A percentile compares a stretch with the other conserved stretches of the same genome.
These are phyloP conservation scores for Himalopsyche tibetana DNA, from an alignment of 2,888 invertebrate genomes.

Conservation along the genomic window DNA sequence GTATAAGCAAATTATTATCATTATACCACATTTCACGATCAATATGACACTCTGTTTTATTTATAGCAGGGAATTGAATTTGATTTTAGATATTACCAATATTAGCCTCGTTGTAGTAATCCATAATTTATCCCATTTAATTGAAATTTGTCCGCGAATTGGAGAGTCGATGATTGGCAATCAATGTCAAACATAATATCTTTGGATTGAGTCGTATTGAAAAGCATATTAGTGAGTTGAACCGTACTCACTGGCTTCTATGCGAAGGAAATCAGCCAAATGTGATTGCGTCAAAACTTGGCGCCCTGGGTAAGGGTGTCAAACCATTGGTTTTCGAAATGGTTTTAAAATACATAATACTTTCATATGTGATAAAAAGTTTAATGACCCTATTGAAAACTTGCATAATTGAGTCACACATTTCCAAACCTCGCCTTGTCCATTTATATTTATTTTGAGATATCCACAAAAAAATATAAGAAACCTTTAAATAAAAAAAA, in stretches of 20 bases:
- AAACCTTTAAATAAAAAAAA: no score
- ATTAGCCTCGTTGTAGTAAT: background rate
- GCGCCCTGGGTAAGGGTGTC: background rate
- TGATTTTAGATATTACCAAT: background rate
- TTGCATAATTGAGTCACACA: no score
- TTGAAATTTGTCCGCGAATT: slow-evolving; percentile 11
- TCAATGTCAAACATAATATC: slow-evolving; percentile 44
- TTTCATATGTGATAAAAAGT: background rate
- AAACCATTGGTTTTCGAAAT: background rate
- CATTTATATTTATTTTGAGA: no score
- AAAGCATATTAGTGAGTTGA: slow-evolving; percentile 40
- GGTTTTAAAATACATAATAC: background rate
- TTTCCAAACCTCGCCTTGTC: no score
- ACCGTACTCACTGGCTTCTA: slow-evolving; percentile 32
- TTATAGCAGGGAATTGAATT: no score
- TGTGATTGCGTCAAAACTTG: slow-evolving; percentile 38
- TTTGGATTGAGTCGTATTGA: slow-evolving; percentile 12
- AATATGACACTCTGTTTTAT: no score
- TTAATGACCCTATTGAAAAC: background rate
- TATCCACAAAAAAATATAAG: no score
- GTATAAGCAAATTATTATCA: no score
- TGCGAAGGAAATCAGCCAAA: slow-evolving; percentile 33
- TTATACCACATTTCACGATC: no score
- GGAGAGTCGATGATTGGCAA: slow-evolving; percentile 19
- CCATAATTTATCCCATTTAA: slow-evolving; percentile 11